These are phyloP conservation scores for Iselma pallidipennis DNA, from an alignment of 2,888 invertebrate species.

Conservation along the genomic window DNA sequence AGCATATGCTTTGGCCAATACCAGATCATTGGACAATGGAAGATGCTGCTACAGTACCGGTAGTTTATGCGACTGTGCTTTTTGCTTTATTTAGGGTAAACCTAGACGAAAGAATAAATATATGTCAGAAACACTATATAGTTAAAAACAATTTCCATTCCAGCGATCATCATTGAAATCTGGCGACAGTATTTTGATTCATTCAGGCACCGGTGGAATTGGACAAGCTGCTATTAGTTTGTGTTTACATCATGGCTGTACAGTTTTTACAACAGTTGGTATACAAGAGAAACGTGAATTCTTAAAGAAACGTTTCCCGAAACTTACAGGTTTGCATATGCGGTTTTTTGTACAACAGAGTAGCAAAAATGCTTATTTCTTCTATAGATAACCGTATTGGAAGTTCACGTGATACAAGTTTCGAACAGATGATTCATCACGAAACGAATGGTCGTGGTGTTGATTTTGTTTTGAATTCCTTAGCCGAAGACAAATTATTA, in stretches of 20 bases:
- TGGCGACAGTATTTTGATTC: slow-evolving; percentile 56
- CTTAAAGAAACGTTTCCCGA: slow-evolving; percentile 59
- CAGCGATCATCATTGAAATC: slow-evolving; percentile 28
- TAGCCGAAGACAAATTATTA: slow-evolving; percentile 82
- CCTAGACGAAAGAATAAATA: no score
- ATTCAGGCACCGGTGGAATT: no score
- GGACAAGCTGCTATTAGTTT: slow-evolving; percentile 75
- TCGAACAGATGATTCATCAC: slow-evolving; percentile 72
- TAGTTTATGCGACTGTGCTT: slow-evolving; percentile 60
- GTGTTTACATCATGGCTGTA: slow-evolving; percentile 65
- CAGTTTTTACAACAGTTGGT: slow-evolving; percentile 71
- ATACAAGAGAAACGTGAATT: slow-evolving; percentile 67
- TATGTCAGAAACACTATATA: no score
- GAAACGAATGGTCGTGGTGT: slow-evolving; percentile 86
- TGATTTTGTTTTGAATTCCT: slow-evolving; percentile 88
- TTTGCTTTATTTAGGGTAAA: slow-evolving; percentile 40
- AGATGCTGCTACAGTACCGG: slow-evolving; percentile 65
- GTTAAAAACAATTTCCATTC: not conserved
- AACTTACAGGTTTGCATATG: slow-evolving; percentile 34
- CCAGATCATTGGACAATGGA: slow-evolving; percentile 60
- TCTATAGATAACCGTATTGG: slow-evolving; percentile 91
- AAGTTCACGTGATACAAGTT: no score
- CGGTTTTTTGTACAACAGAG: not conserved
- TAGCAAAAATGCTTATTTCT: slow-evolving; percentile 16
- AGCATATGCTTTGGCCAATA: slow-evolving; percentile 56